Base-by-base conservation (phyloP, 2,797 vertebrate species). In the Aldrovandia affinis region DNA sequence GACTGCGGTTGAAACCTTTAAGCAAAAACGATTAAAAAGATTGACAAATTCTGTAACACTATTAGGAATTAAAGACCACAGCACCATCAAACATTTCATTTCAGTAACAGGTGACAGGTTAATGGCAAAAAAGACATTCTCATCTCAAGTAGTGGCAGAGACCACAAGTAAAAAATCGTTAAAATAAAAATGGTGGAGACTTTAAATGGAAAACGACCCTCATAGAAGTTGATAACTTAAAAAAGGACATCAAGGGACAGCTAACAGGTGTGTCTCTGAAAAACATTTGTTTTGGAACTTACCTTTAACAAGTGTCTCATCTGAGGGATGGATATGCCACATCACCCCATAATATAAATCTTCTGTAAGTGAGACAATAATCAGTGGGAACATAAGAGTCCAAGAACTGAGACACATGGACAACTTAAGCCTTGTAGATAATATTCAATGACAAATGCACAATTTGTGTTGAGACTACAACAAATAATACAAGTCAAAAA, bases 31-130 rank as follows among this genome's bases (percentile, higher is more conserved):
- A 18, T 59, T 59, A 5, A 25, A 20, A 59, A 33, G 15, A 73
- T 42, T 39, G 22, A 33, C 47, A n/a, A n/a, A 30, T 80, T 25
- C 33, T 42, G 33, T 20, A 73, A 42, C 33, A 14, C 63, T 42
- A 80, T 75, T 59, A 44, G 54, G 54, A 84, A 55, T 68, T 63
- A 79, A 81, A 65, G 59, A 79, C 55, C 30, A 28, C 7, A 83
- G 7, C 50, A 54, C 30, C 61, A 80, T 65, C 20, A 47, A 47
- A 77, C 25, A 77, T 77, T 77, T 77, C 39, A 52, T 68, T 61
- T 44, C 61, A 61, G 39, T 81, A n/a, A 44, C 82, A 77, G 33
- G 55, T 44, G 22, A 78, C 25, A 14, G 12, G 42, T 50, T 50
- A 50, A 79, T 79, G 47, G 28, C 47, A 55, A 79, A 65, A 65